These are phyloP conservation scores for Alviniconcha strummeri DNA, from an alignment of 2,888 invertebrate genomes.

Conservation along the genomic window DNA sequence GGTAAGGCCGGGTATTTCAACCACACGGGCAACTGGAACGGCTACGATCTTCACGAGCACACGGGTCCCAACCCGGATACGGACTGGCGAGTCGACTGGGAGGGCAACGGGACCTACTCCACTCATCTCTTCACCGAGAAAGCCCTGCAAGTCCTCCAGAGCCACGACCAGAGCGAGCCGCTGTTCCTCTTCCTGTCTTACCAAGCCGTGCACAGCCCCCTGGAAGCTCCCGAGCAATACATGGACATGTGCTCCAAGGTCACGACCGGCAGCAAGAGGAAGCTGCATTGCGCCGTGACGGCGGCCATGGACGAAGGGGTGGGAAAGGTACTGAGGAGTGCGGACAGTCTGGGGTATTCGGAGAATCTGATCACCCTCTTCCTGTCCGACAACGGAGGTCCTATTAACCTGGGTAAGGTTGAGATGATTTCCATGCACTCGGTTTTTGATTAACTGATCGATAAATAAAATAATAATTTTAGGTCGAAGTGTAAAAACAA, in stretches of 20 bases:
- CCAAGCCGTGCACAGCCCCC: conserved; percentile 51
- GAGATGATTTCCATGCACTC: not conserved
- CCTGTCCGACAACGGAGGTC: conserved; percentile 5
- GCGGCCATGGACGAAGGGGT: conserved; percentile 88
- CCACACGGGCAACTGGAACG: conserved; percentile 13
- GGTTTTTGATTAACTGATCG: too few relatives aligned
- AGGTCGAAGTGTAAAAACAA: not conserved
- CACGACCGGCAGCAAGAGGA: not conserved
- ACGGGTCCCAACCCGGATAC: not conserved
- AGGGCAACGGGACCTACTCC: conserved; percentile 9
- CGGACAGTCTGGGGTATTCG: conserved; percentile 77
- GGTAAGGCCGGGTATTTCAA: conserved; percentile 19
- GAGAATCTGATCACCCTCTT: not conserved
- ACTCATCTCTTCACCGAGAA: conserved; percentile 22
- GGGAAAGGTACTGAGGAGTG: conserved; percentile 82
- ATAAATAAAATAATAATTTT: not conserved
- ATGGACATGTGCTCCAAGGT: not conserved
- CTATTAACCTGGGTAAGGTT: not conserved
- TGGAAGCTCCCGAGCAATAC: conserved; percentile 44
- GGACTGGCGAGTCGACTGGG: not conserved
- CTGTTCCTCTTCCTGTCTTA: conserved; percentile 53
- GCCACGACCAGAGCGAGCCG: conserved; percentile 39
- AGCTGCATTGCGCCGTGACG: conserved; percentile 75
- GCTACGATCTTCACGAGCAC: conserved; percentile 20
- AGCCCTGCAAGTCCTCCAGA: not conserved